Evolutionary conservation across 2,113 vertebrate genomes (phyloP).

Genomic region (Sturnus vulgaris): DNA sequence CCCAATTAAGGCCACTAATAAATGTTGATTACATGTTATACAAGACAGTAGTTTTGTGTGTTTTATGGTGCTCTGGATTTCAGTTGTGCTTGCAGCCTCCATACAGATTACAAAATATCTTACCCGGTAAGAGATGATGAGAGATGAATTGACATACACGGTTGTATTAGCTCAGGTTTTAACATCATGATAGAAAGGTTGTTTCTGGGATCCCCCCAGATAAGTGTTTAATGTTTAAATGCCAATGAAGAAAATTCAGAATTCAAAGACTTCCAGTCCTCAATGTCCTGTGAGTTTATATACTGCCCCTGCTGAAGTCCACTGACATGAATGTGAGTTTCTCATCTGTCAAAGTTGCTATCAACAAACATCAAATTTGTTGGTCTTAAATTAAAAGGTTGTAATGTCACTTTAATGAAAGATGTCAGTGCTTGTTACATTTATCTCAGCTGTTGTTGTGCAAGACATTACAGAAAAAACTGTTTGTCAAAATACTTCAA

Average conservation of each 20-base stretch:
- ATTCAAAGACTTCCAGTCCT: background rate
- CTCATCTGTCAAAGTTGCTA: background rate
- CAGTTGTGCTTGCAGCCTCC: background rate
- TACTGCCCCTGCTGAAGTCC: accelerated
- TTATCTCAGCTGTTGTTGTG: background rate
- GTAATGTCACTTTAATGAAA: background rate
- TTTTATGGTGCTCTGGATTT: background rate
- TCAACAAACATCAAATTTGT: background rate
- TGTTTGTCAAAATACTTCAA: background rate
- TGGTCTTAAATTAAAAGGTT: background rate
- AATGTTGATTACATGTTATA: background rate
- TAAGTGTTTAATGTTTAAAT: background rate
- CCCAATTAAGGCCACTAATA: background rate
- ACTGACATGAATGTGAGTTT: background rate
- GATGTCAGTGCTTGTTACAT: background rate
- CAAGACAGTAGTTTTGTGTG: background rate
- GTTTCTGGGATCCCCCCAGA: background rate
- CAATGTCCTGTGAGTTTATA: background rate
- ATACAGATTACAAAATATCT: background rate
- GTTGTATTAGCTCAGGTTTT: background rate
- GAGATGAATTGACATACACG: background rate
- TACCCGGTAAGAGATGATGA: background rate
- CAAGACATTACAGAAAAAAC: background rate
- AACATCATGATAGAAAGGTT: background rate
- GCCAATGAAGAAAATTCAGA: background rate